Base-by-base conservation (phyloP, 2,888 invertebrate species). In the Fragum sueziense region DNA sequence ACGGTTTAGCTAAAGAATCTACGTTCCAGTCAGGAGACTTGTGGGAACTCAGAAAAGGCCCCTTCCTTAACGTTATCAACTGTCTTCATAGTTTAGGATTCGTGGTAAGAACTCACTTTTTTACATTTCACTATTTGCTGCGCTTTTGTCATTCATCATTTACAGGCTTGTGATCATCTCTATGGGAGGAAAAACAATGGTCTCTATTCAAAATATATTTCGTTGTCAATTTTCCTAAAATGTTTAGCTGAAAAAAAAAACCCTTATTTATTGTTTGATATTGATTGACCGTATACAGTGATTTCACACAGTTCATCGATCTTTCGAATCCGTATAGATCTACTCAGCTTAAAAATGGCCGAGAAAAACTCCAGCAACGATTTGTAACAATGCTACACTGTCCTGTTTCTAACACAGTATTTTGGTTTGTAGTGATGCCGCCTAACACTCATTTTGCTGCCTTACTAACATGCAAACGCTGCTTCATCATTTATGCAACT, bases 51-150 rank as follows among this genome's bases (percentile, higher is more conserved):
- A 76, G 90, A 65, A 91, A 92, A 79, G 90, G 88, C 2, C 89
- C 90, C 52, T 90, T 92, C 85, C 84, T 90, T 37, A 92, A 92
- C 84, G 91, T 92, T 77, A 85, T 92, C 82, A 90, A 90, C 83
- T 84, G 88, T 69, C 68, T 92, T 22, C 90, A 92, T 79, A 89
- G 90, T 71, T 85, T 92, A 73, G 92, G 91, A 68, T 87, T 88
- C 71, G 62, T 88, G 83, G 92, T 92, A 81, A 87, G 91, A n/a
- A 54, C 47, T 47, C 20, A 47, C 14, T 9, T 14, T 47, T 4
- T 14, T 47, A 4, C 14, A 2, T 47, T 47, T 47, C 4, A 47
- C n/a, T n/a, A n/a, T n/a, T n/a, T n/a, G 47, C 47, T 9, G 47
- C n/a, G 47, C 47, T 47, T 47, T 14, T 47, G n/a, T 14, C 47